Conservation (phyloP, 2,113 vertebrate genomes). For the Corvus hawaiiensis region DNA sequence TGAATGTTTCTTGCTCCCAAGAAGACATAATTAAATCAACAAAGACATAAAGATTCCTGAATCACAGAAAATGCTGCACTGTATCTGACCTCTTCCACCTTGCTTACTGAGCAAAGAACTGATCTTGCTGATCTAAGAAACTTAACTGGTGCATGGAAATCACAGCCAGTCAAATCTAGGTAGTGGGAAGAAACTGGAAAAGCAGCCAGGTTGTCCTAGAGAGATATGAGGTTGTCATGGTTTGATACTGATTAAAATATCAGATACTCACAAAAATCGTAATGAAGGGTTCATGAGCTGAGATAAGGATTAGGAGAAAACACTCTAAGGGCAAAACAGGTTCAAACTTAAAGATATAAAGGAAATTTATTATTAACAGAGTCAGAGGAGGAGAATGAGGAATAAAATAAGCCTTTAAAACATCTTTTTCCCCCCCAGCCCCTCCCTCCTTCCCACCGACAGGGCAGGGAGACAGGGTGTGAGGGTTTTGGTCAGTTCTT, state of each 20-base stretch:
- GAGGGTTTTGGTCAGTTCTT: not conserved
- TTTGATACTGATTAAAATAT: not conserved
- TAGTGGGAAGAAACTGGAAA: not conserved
- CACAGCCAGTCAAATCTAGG: not conserved
- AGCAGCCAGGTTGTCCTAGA: not conserved
- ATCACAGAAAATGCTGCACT: not conserved
- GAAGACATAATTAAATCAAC: conserved; percentile 29
- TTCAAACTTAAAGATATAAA: not conserved
- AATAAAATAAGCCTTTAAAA: not conserved
- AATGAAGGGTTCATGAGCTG: not conserved
- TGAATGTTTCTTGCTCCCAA: not conserved
- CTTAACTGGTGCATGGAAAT: not conserved
- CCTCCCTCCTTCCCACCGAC: not conserved
- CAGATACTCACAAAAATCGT: not conserved
- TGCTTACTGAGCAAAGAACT: not conserved
- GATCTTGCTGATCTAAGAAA: not conserved
- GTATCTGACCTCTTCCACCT: not conserved
- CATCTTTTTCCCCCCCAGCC: not conserved
- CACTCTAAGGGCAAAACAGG: not conserved
- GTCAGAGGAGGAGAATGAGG: not conserved
- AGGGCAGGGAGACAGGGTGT: not conserved
- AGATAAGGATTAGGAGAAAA: not conserved
- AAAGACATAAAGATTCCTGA: not conserved
- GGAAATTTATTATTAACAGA: not conserved
- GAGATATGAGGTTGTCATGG: not conserved